Percentiles rank a stretch among this genome's conserved stretches.
Conservation (phyloP, 1,140 invertebrate species). For the Diabrotica virgifera region DNA sequence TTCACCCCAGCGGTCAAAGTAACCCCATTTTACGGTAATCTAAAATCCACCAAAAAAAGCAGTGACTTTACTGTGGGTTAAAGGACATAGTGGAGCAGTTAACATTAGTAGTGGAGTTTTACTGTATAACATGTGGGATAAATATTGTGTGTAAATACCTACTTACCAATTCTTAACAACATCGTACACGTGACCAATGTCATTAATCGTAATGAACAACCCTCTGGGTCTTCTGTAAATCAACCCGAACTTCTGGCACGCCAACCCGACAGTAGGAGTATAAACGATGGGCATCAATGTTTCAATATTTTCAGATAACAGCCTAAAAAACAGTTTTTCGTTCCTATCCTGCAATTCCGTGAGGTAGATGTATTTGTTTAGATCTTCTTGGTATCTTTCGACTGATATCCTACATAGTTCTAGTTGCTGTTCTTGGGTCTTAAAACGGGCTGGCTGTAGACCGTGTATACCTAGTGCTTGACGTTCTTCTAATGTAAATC, state of each 20-base stretch:
- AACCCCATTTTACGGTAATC: too few species aligned
- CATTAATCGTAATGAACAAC: constrained; percentile 95
- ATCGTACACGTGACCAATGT: constrained; percentile 87
- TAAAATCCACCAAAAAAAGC: too few species aligned
- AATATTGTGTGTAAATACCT: constrained; percentile 4
- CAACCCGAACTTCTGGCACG: constrained; percentile 94
- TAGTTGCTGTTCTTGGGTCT: constrained; percentile 89
- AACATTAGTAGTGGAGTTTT: too few species aligned
- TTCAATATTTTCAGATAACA: constrained; percentile 84
- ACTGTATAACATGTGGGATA: background rate
- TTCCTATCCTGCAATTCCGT: constrained; percentile 81
- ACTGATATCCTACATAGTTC: constrained; percentile 85
- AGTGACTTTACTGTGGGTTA: too few species aligned
- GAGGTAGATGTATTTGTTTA: constrained; percentile 89
- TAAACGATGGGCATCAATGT: constrained; percentile 90
- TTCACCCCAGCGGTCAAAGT: too few species aligned
- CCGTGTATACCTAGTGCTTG: constrained; percentile 91
- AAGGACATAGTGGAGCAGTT: too few species aligned
- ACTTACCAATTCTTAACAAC: constrained; percentile 77
- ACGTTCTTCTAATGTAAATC: constrained; percentile 86
- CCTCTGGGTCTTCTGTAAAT: constrained; percentile 89
- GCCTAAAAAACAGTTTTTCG: constrained; percentile 89
- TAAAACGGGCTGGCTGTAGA: constrained; percentile 86
- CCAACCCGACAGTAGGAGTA: constrained; percentile 88
- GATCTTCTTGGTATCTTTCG: constrained; percentile 80